phyloP scores from a whole-genome alignment of 2,797 vertebrate genomes.

The Manis pentadactyla region DNA sequence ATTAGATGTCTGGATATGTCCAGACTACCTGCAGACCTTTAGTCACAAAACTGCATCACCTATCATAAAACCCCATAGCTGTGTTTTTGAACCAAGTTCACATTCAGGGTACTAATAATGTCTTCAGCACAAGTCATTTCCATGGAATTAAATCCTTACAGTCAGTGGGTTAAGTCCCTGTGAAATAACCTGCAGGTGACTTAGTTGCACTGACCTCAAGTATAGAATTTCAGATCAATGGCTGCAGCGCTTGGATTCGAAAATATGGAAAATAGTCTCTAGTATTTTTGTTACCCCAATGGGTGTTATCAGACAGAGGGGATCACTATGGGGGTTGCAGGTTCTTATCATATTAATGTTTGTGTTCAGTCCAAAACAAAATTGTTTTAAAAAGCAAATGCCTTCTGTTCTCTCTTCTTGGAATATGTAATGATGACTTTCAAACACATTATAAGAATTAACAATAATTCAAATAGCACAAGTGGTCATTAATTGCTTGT shows the following conservation, averaged over 20 bases:
- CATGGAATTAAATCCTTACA: conserved; percentile 53
- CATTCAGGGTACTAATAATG: conserved; percentile 64
- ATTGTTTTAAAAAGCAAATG: conserved; percentile 69
- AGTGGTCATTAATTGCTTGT: conserved; percentile 84
- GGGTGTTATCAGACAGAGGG: conserved; percentile 50
- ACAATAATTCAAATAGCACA: conserved; percentile 85
- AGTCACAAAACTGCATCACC: conserved; percentile 50
- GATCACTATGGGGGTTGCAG: conserved; percentile 55
- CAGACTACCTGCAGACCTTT: not conserved
- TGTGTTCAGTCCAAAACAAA: conserved; percentile 65
- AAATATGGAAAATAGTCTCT: conserved; percentile 60
- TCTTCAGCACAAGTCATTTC: conserved; percentile 53
- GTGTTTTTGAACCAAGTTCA: conserved; percentile 57
- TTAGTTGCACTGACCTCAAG: conserved; percentile 53
- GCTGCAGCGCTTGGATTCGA: conserved; percentile 60
- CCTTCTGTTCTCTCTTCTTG: conserved; percentile 68
- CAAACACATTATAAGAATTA: conserved; percentile 75
- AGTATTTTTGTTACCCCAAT: conserved; percentile 51
- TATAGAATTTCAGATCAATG: conserved; percentile 75
- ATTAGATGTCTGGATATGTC: conserved; percentile 56
- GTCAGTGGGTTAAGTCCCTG: conserved; percentile 46
- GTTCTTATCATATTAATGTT: conserved; percentile 66
- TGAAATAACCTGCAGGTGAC: conserved; percentile 64
- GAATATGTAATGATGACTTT: conserved; percentile 57
- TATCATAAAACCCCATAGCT: conserved; percentile 56